Base-by-base conservation (phyloP, 2,113 vertebrate genomes). In the Proteles cristata region DNA sequence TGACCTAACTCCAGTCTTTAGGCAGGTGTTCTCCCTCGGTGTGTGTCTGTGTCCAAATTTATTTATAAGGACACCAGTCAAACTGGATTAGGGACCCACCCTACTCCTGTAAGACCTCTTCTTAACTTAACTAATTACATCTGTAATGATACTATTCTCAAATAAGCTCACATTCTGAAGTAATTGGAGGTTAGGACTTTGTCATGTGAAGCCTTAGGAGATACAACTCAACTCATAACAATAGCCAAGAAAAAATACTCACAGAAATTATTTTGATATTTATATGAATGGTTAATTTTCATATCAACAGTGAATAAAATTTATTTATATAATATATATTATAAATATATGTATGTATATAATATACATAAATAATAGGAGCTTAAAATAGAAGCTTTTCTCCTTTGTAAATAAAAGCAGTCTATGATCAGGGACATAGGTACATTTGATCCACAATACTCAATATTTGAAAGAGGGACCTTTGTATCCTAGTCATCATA, bases 401-500 rank as follows among this genome's bases (percentile, higher is more conserved):
- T 65, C 55, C 23, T 33, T 15, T 55, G 15, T 48, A 90, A 90
- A 73, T 55, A 45, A 71, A 65, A 45, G 4, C 1, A 35, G 11
- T 11, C 4, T 66, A 19, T 26, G 63, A 33, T 39, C 17, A 48
- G 15, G 2, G 26, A 43, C 31, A 21, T 11, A 0, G 0, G 26
- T 81, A 6, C n/a, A 61, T 81, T 61, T 76, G 33, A 76, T 50
- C 39, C 21, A 39, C 1, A 28, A 28, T 1, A n/a, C 11, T 16
- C 11, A 82, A 21, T 5, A 26, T 77, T 35, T 88, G 58, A 35
- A 76, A 61, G 90, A 76, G 50, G 7, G 10, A 1, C n/a, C 33
- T n/a, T 58, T 66, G 19, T 50, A 9, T 25, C 21, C 63, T 26
- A 21, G 28, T 5, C 77, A 61, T 26, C 2, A 7, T 50, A 50